Evolutionary conservation across 2,797 vertebrate genomes (phyloP), one percentile per base, ranked within the genome.

Genomic region (Astyanax mexicanus): DNA sequence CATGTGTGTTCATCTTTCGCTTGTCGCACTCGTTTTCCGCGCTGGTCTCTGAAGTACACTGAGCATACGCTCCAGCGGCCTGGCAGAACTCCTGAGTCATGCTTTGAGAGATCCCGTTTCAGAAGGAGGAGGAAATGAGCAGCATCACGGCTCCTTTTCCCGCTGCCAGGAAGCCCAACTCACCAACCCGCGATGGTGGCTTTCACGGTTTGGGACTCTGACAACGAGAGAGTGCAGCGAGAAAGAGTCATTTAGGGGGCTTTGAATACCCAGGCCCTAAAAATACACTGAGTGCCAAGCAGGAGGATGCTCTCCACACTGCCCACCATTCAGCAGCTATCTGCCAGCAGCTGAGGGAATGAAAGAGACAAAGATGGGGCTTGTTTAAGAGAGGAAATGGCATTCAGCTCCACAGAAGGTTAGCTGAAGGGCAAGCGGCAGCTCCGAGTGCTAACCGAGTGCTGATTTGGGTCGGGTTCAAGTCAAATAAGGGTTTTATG

Each of bases 241-340:
- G 64, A 19, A 77, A 51, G 27, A 32, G 15, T 21, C 60, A 38
- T 23, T 40, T 37, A 5, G 13, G 23, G 62, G n/a, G 19, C 64
- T 68, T 37, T 72, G 44, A 42, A 54, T 51, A 55, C 25, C 23
- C 45, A 55, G 38, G 8, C 42, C 52, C 78, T 75, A 80, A 75
- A 79, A 80, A 80, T 80, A 75, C 44, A 52, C 73, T 45, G 73
- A 75, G 67, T 74, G 72, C 67, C 38, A 40, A 70, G 67, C 55
- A 62, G 55, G 25, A 51, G 65, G 29, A 15, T 25, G 32, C 12
- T 69, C 23, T 37, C 15, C n/a, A 52, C 32, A 17, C 12, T 12
- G 45, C 44, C 9, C 19, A 1, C 27, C 29, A 51, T 49, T 72
- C 38, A 49, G 44, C 0, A 4, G 25, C 17, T 42, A 21, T 66